Conservation (phyloP, 37 sponge, comb jelly and placozoan genomes). For the Hormiphora californensis region DNA sequence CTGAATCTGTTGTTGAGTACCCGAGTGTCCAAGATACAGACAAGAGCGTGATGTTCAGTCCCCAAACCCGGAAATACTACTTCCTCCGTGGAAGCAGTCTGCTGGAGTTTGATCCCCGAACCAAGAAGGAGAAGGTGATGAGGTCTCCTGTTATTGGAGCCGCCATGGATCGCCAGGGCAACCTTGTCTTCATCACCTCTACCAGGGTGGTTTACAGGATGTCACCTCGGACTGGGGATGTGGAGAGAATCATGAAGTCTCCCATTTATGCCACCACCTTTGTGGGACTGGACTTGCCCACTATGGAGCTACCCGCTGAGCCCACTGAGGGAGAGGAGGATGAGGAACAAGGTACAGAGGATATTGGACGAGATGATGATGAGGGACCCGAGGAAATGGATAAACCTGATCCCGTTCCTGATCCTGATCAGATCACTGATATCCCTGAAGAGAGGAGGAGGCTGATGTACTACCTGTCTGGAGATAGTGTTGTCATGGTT, state of each 20-base stretch:
- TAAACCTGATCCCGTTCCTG: not conserved
- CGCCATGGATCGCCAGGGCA: not conserved
- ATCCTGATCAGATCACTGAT: too few relatives aligned
- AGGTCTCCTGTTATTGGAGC: not conserved
- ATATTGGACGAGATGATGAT: not conserved
- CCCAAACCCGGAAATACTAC: not conserved
- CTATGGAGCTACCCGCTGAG: not conserved
- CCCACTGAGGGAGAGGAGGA: not conserved
- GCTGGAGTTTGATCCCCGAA: slow-evolving; percentile 1
- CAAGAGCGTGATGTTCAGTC: not conserved
- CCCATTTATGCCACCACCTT: not conserved
- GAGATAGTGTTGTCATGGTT: not conserved
- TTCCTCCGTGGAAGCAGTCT: not conserved
- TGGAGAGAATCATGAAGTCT: not conserved
- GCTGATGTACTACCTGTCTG: not conserved
- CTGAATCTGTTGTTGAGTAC: not conserved
- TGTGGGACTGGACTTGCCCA: not conserved
- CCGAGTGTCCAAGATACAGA: not conserved
- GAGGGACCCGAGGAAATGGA: not conserved
- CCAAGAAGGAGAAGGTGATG: not conserved
- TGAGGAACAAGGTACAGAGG: not conserved
- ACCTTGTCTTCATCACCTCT: not conserved
- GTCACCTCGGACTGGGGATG: not conserved
- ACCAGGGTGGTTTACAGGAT: not conserved
- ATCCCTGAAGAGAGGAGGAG: too few relatives aligned